Base-by-base conservation (phyloP, 2,113 vertebrate species). In the Pitta sordida region DNA sequence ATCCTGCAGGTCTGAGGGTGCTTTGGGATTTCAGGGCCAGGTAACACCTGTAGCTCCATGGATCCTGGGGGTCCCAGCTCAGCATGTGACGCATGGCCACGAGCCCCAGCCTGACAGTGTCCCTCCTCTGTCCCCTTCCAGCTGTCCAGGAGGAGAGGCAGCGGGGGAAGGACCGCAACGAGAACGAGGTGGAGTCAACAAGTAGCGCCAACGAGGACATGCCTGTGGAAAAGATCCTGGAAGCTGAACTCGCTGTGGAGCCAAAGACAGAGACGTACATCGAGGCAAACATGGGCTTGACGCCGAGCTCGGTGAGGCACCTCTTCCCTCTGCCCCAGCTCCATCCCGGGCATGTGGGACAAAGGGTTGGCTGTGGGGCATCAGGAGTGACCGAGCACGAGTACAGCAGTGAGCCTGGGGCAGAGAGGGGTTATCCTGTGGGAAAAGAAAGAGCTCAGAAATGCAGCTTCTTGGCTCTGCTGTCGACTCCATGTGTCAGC, bases 141-240 rank as follows among this genome's bases (percentile, higher is more conserved):
- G 99, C 99, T 13, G 99, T 99, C 91, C 99, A 99, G 97, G 99
- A 99, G 97, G 99, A 99, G 95, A 97, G 99, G 93, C 99, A 99
- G 97, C 96, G 99, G 85, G 99, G 99, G 24, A 99, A 99, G 96
- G 99, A 99, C n/a, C 98, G 98, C 51, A 99, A 96, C 0, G 99
- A 99, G 98, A 99, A 97, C 0, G 99, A 99, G 96, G 99, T 99
- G 89, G 99, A 99, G 96, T 99, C 99, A 2, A 99, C 98, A 49
- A 98, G 99, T 97, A 98, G 98, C 10, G 98, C 98, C 90, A 99
- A 99, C 0, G 99, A 99, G 97, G 99, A 99, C 98, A 99, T 99
- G 99, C 99, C 99, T 0, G 99, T 99, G 97, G 99, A 99, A 96
- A 99, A 99, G 98, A 99, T 99, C 83, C 97, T 99, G 96, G 99